Base-by-base conservation (phyloP, 1,140 invertebrate species). In the Palaemon carinicauda region DNA sequence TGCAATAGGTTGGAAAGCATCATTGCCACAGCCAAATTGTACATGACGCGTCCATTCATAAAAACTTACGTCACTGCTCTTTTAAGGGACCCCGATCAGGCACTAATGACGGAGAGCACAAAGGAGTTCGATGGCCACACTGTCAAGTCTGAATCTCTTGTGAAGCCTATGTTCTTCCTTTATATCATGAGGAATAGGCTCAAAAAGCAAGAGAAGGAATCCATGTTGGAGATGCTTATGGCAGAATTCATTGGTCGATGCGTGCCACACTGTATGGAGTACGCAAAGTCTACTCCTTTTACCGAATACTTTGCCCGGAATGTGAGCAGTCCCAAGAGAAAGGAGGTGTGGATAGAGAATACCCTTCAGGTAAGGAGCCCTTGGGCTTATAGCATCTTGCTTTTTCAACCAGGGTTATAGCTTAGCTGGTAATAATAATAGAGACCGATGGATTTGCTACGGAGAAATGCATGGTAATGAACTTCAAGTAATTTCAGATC, bases 41-140 rank as follows among this genome's bases (percentile, higher is more conserved):
- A 84, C 65, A 41, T 88, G 27, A 54, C 65, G 14, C 79, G 87
- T 31, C 24, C 54, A 21, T 29, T 50, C n/a, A 51, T 83, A 33
- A 54, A 50, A 7, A 83, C 65, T n/a, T 88, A 88, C 31, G 41
- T 78, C 29, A 27, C 65, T 17, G 56, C 53, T 4, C 75, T 88
- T n/a, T n/a, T 29, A 33, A 54, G n/a, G 19, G 51, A 88, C 24
- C 73, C 81, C 51, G 19, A 51, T 10, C 71, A 73, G 50, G 87
- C 87, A 3, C 81, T 88, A 14, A 88, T 88, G 87, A 84, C 87
- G 7, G 87, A 88, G 33, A 80, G 51, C 31, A 56, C 81, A 1
- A 24, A 71, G 54, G 31, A 17, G 12, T 75, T 29, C 27, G 51
- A 84, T 1, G 74, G 27, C 0, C 29, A 41, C 17, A 75, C 82